Evolutionary conservation across 2,113 vertebrate species (phyloP), one percentile per base, ranked within the genome.

Genomic region (Corynorhinus townsendii): DNA sequence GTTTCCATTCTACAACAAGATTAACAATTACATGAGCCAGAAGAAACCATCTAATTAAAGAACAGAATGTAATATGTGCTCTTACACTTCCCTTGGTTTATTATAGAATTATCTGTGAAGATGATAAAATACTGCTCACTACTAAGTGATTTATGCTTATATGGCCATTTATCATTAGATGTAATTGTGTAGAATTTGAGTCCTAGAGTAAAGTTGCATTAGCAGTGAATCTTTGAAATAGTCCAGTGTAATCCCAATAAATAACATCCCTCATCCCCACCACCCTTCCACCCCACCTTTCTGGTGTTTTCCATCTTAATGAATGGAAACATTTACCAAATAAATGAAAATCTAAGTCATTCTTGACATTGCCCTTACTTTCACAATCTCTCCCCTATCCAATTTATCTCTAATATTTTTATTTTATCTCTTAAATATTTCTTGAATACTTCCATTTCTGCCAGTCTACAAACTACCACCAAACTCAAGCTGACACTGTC

Each of bases 41-140:
- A 93, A 93, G 79, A 96, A 94, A 82, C 26, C 12, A 92, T 68
- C 92, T 94, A 89, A 96, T 96, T 95, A 94, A 95, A 94, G 77
- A 92, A 94, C 35, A 62, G 94, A 97, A 96, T 91, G 71, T 86
- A 84, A 91, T 93, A 81, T 95, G 49, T 88, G 40, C 85, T 90
- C 52, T 79, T 89, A 86, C 33, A 91, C 82, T 95, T 96, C 75
- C 89, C 69, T 91, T 90, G 90, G 79, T 82, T 52, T 96, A 33
- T 92, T 96, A 97, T 91, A 97, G 86, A 95, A 95, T 97, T 96
- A 95, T 93, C 92, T 94, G 89, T 80, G 87, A 94, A 94, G 86
- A 96, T 94, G 95, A 97, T 90, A 71, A 94, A 97, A 90, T 92
- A 96, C 73, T 95, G 69, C 45, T 93, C 73, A 92, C 86, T 84